Evolutionary conservation across 2,888 invertebrate species (phyloP).

Genomic region (Brachypalpus laphriformis): DNA sequence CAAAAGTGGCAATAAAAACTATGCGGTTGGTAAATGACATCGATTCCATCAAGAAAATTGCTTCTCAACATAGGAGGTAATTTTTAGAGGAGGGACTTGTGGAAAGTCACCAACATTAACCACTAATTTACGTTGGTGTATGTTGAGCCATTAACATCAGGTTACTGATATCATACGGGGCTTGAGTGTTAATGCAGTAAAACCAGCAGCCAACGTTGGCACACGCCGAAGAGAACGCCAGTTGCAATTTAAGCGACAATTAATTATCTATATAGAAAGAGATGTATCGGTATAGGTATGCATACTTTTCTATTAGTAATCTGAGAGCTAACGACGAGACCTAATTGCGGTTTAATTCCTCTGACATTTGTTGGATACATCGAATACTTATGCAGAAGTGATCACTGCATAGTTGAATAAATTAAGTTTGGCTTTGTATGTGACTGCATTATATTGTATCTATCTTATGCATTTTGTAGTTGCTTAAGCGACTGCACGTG

Average conservation of each 20-base stretch:
- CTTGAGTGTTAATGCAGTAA: background rate
- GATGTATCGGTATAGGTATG: too few species aligned
- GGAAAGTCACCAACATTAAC: background rate
- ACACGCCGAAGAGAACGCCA: conserved; percentile 34
- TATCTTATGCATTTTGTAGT: background rate
- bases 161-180: background rate
- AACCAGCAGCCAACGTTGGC: background rate
- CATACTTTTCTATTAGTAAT: background rate
- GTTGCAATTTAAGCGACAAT: conserved; percentile 16
- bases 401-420: background rate
- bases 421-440: background rate
- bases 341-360: conserved; percentile 37
- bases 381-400: background rate
- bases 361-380: conserved; percentile 3
- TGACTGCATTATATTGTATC: too few species aligned
- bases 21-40: background rate
- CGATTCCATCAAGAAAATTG: background rate
- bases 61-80: background rate
- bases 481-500: background rate
- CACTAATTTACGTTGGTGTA: background rate
- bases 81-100: background rate
- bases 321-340: background rate
- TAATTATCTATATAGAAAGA: conserved; percentile 13
- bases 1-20: background rate
- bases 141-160: conserved; percentile 12